These are phyloP conservation scores for Apostichopus japonicus DNA, from an alignment of 35 echinoderm and acorn worm genomes.

Conservation along the genomic window DNA sequence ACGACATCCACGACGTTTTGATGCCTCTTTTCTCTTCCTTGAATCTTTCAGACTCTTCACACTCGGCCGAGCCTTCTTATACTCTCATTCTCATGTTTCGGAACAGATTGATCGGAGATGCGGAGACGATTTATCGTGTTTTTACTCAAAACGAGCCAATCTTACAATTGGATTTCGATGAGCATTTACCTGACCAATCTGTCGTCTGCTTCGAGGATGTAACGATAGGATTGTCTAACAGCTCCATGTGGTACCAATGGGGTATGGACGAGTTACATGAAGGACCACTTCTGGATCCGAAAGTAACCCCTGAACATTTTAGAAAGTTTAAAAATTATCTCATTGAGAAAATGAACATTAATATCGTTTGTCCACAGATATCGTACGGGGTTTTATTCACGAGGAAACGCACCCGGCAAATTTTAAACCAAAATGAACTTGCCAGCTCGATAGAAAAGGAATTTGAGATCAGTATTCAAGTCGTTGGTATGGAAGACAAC, in stretches of 20 bases:
- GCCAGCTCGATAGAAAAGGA: background rate
- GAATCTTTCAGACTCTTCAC: background rate
- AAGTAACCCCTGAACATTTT: background rate
- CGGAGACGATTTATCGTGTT: background rate
- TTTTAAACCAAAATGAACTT: background rate
- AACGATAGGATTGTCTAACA: background rate
- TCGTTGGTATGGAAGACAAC: background rate
- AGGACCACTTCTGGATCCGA: background rate
- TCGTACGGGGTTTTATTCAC: background rate
- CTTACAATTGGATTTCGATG: background rate
- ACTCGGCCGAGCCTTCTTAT: background rate
- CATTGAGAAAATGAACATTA: background rate
- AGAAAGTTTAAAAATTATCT: background rate
- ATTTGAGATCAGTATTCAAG: background rate
- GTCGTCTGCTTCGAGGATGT: background rate
- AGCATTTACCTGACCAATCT: background rate
- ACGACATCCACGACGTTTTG: slow-evolving; percentile 22
- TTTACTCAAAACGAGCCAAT: background rate
- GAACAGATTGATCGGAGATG: background rate
- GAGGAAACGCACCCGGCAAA: background rate
- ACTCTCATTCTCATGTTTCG: background rate
- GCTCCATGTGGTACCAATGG: background rate
- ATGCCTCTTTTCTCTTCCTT: background rate
- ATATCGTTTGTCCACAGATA: background rate
- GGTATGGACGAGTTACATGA: background rate